Evolutionary conservation across 2,113 vertebrate genomes (phyloP), one percentile per base, ranked within the genome.

Genomic region (Glaucomys volans): DNA sequence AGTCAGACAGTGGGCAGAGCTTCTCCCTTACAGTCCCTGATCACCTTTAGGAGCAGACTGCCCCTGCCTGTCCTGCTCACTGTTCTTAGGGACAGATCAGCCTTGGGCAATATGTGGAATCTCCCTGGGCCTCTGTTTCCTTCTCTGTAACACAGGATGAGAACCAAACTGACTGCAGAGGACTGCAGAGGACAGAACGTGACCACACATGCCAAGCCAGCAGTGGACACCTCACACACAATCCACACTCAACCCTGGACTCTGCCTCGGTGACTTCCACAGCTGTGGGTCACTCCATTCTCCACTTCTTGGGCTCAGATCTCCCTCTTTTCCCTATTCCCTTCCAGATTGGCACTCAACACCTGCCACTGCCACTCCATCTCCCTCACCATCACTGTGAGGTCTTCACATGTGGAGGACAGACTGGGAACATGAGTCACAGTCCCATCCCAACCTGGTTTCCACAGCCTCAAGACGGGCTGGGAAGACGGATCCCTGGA

Each of bases 401-500:
- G 4, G 16, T 20, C 9, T 35, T 50, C 71, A 0, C 26, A 40
- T 5, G 0, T 22, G 4, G 6, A 59, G 42, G 32, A 32, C 5
- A 24, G 22, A 52, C 0, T 1, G 28, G 72, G 30, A 40, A 62
- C 3, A 32, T 1, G 20, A 24, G 2, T 35, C 76, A 8, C 44
- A 28, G 42, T 6, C 32, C 47, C 75, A 8, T 54, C 40, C 72
- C 52, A 40, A 5, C 28, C 12, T 26, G 52, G 32, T 9, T 50
- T 47, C 64, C 72, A 4, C 0, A 74, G 17, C n/a, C 64, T 66
- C 8, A 57, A 88, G 67, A 37, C 28, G 11, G 32, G 18, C 62
- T 0, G 0, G 16, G 42, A 87, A 50, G 42, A 20, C 37, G 18
- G 5, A 22, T 5, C 72, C 5, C 0, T 11, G 12, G 9, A 42